Conservation (phyloP, 2,888 invertebrate genomes). For the Caenorhabditis uteleia region DNA sequence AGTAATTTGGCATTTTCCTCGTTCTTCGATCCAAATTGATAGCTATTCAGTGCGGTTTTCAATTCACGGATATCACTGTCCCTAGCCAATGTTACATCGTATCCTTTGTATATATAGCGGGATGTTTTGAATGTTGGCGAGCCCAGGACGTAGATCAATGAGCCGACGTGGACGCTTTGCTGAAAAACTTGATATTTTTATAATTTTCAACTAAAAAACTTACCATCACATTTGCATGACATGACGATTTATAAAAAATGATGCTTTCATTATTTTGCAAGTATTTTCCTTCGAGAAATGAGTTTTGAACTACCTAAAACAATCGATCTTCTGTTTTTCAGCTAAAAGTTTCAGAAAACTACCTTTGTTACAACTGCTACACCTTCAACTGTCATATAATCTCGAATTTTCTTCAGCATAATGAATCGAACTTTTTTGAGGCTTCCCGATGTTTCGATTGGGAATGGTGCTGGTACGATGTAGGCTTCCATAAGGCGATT, state of each 20-base stretch:
- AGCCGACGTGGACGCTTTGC: constrained; percentile 16
- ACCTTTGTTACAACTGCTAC: constrained; percentile 19
- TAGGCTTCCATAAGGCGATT: constrained; percentile 17
- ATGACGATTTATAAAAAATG: constrained; percentile 18
- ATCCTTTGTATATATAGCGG: constrained; percentile 25
- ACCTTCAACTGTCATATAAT: constrained; percentile 2
- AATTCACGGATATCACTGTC: too few relatives aligned
- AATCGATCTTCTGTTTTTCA: not conserved
- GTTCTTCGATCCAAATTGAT: too few relatives aligned
- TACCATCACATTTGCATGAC: constrained; percentile 32
- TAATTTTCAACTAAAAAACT: not conserved
- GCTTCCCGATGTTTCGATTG: constrained; percentile 17
- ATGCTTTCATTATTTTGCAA: constrained; percentile 10
- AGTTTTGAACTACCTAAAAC: constrained; percentile 13
- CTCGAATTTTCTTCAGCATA: constrained; percentile 5
- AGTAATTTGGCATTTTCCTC: too few relatives aligned
- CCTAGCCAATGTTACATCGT: constrained; percentile 20
- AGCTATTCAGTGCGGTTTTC: too few relatives aligned
- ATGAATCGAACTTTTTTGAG: constrained; percentile 23
- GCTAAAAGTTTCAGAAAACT: not conserved
- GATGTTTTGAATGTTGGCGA: constrained; percentile 17
- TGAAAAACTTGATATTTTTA: constrained; percentile 5
- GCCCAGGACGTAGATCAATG: constrained; percentile 12
- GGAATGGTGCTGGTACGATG: constrained; percentile 11
- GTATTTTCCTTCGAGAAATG: constrained; percentile 31